Evolutionary conservation across 2,113 vertebrate species (phyloP), one percentile per base, ranked within the genome.

Genomic region (Alouatta palliata): DNA sequence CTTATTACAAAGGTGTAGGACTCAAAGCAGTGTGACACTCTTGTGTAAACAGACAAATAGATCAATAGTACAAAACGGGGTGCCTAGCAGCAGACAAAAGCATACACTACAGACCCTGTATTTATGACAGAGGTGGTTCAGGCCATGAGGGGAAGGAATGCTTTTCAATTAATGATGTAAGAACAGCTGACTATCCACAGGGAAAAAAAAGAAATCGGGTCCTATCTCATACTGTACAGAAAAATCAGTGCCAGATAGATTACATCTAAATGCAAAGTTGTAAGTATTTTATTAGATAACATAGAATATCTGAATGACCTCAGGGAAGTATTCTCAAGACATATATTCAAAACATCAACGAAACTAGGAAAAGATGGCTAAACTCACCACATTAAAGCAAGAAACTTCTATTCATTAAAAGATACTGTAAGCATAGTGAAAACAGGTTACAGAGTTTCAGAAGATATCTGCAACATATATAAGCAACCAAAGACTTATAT

Each of bases 261-360:
- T 52, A 71, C 45, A 58, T 75, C 49, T 92, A 94, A 94, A 87
- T 2, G 52, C 8, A 77, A 95, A 96, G 82, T 61, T 37, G 40
- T 23, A 66, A 88, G 45, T 35, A 94, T 79, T 83, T 92, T 66
- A 70, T 12, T 85, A 93, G 49, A 71, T 35, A 85, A 96, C 68
- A 52, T 8, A 70, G 19, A 77, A 45, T 5, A 86, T 16, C 49
- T 85, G 81, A 86, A 70, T 49, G 37, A 81, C 5, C 52, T 77
- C 71, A 35, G 17, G 64, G 17, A 94, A 68, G 32, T 56, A 95
- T 82, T 73, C 87, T 89, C 30, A 82, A 76, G 12, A 70, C 30
- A 93, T 8, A 64, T 16, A 40, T 25, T 66, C 11, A 61, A 71
- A 84, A 90, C 47, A 45, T n/a, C 1, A 21, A 37, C 19, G 40